These are phyloP conservation scores for Grantiella picta DNA, from an alignment of 2,113 vertebrate species.

Conservation along the genomic window DNA sequence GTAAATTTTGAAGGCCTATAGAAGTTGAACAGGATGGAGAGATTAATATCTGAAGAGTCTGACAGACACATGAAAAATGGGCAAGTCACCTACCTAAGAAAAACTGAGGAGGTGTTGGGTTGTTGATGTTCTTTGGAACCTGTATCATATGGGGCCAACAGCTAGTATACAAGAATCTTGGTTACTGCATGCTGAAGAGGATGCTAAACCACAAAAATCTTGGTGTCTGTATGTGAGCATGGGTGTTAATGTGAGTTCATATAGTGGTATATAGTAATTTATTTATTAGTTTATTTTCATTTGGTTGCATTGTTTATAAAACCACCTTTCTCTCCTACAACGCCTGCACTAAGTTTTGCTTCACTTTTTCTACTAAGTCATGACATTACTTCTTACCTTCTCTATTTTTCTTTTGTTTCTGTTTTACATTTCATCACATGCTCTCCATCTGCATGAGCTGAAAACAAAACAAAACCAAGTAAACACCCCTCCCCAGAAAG, in stretches of 20 bases:
- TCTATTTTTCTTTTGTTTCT: background rate
- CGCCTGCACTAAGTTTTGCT: background rate
- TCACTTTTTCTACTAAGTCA: background rate
- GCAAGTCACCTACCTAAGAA: background rate
- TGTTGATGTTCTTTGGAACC: background rate
- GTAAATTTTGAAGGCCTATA: background rate
- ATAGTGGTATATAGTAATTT: background rate
- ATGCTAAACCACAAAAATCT: background rate
- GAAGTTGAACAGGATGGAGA: background rate
- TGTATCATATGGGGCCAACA: accelerated
- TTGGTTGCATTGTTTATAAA: background rate
- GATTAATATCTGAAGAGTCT: background rate
- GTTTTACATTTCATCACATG: background rate
- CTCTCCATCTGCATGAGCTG: background rate
- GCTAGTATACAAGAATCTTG: background rate
- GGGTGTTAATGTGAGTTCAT: background rate
- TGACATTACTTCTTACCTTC: background rate
- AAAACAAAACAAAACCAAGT: background rate
- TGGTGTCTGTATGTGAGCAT: background rate
- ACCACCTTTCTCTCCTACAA: background rate
- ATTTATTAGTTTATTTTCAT: background rate
- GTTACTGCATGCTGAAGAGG: background rate
- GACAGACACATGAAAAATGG: background rate
- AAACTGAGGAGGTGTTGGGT: background rate
- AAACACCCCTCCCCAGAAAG: accelerated